phyloP scores from a whole-genome alignment of 2,797 vertebrate genomes.

The Urocyon cinereoargenteus region DNA sequence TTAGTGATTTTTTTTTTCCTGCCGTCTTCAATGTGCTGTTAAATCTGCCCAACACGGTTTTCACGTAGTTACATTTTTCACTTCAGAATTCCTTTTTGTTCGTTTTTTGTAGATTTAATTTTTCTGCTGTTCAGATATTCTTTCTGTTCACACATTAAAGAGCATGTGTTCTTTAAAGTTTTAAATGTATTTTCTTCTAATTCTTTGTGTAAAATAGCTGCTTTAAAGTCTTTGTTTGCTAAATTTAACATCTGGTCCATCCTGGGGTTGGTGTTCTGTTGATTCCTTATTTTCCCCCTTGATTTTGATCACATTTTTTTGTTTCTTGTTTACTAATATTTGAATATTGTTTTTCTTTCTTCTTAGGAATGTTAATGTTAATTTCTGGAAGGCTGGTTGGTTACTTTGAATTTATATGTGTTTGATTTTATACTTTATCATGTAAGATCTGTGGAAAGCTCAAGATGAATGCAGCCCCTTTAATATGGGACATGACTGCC shows the following conservation, averaged over 20 bases:
- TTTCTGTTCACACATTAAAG: slow-evolving; percentile 16
- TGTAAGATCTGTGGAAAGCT: neutral
- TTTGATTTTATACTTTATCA: neutral
- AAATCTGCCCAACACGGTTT: neutral
- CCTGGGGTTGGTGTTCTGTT: neutral
- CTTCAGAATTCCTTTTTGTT: neutral
- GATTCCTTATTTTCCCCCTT: neutral
- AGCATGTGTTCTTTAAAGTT: slow-evolving; percentile 25
- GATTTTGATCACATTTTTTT: neutral
- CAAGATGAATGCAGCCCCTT: neutral
- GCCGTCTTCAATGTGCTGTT: neutral
- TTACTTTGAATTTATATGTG: neutral
- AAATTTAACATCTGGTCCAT: neutral
- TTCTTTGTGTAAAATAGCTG: neutral
- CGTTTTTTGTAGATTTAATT: slow-evolving; percentile 9
- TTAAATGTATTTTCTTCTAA: neutral
- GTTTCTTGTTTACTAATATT: neutral
- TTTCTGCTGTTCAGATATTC: neutral
- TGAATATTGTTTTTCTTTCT: neutral
- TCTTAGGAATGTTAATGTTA: slow-evolving; percentile 1
- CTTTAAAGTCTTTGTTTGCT: neutral
- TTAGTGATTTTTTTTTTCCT: neutral
- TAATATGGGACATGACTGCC: neutral
- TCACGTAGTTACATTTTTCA: slow-evolving; percentile 15
- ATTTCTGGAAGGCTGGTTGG: neutral